A percentile compares a stretch with the other conserved stretches of the same genome.
These are phyloP conservation scores for Enteromius treurensis DNA, from an alignment of 2,797 vertebrate genomes.

Conservation along the genomic window DNA sequence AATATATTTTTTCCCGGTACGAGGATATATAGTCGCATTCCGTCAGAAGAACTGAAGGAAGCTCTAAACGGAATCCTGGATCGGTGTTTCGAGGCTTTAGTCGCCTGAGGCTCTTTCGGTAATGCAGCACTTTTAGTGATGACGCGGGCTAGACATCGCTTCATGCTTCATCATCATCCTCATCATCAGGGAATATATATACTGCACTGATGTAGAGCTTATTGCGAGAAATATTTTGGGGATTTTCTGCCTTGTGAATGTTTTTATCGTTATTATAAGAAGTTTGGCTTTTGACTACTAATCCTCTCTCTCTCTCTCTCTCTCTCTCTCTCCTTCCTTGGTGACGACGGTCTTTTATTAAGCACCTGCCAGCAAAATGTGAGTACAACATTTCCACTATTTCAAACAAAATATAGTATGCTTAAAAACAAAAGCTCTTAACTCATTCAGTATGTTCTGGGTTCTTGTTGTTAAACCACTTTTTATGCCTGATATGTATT, in stretches of 20 bases:
- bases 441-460: not conserved
- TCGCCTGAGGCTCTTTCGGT: constrained; percentile 43
- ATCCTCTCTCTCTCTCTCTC: constrained; percentile 32
- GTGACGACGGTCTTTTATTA: constrained; percentile 59
- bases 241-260: not conserved
- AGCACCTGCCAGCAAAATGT: constrained; percentile 71
- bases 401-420: not conserved
- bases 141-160: constrained; percentile 33
- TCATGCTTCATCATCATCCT: not conserved
- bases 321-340: constrained; percentile 11
- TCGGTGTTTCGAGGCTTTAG: constrained; percentile 31
- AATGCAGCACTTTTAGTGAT: constrained; percentile 53
- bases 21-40: constrained; percentile 14
- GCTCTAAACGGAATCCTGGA: not conserved
- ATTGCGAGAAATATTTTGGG: not conserved
- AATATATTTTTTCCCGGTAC: not conserved
- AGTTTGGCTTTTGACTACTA: constrained; percentile 43
- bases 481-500: not conserved
- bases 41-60: not conserved
- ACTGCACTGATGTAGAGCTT: not conserved
- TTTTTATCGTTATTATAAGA: constrained; percentile 20
- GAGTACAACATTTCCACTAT: constrained; percentile 62
- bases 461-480: not conserved
- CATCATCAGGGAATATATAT: not conserved
- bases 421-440: not conserved